Conservation (phyloP, 1,140 invertebrate genomes). For the Drepana arcuata region DNA sequence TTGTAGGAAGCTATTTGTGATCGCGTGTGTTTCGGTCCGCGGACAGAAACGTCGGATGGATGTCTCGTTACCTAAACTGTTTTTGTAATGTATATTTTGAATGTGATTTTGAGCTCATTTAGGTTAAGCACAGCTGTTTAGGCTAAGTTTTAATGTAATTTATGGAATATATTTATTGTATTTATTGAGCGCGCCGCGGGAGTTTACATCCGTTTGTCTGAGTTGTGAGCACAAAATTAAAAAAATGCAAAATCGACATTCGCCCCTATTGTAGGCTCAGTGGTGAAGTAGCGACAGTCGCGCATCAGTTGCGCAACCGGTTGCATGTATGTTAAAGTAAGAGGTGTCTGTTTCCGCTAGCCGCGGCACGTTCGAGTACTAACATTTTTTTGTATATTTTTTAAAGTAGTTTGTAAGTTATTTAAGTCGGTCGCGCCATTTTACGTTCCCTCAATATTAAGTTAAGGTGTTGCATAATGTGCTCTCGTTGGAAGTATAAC, state of each 20-base stretch:
- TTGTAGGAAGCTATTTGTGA: constrained; percentile 50
- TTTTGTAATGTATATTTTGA: constrained; percentile 10
- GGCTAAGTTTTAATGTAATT: constrained; percentile 43
- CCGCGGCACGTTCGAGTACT: constrained; percentile 25
- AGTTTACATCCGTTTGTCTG: constrained; percentile 62
- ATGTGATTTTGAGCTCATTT: constrained; percentile 56
- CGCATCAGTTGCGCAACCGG: constrained; percentile 1
- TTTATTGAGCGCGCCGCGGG: constrained; percentile 50
- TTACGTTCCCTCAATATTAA: constrained; percentile 47
- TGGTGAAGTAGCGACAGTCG: constrained; percentile 9
- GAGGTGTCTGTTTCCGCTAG: constrained; percentile 5
- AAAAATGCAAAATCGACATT: constrained; percentile 65
- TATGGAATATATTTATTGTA: constrained; percentile 57
- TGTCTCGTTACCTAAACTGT: constrained; percentile 21
- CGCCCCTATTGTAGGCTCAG: constrained; percentile 42
- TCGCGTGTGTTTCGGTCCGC: constrained; percentile 43
- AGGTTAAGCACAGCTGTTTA: constrained; percentile 38
- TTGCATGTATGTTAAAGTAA: constrained; percentile 10
- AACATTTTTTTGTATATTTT: constrained; percentile 30
- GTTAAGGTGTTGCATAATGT: no score
- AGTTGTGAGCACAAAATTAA: constrained; percentile 66
- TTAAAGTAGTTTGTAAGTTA: constrained; percentile 41
- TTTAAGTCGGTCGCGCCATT: constrained; percentile 65
- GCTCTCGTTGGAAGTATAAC: no score
- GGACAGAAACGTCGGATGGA: constrained; percentile 6